Base-by-base conservation (phyloP, 2,797 vertebrate species). In the Sebastes minor region DNA sequence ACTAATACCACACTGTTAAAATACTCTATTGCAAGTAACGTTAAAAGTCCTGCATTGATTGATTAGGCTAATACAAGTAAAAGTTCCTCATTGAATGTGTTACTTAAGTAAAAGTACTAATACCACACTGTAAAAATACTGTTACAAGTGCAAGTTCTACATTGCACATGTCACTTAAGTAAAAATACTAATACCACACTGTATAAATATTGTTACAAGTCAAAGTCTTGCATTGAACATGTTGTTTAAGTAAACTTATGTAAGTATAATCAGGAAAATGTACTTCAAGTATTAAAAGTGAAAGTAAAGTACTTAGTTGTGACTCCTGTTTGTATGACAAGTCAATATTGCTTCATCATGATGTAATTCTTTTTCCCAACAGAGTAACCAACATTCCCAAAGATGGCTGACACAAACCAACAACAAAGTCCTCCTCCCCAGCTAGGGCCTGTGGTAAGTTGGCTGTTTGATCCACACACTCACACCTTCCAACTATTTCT, bases 331-430 rank as follows among this genome's bases (percentile, higher is more conserved):
- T 8, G 14, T 53, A 38, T 64, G 57, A 30, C 16, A 27, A 1
- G 4, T 42, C 59, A 28, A 2, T 57, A 12, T 69, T 71, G 23
- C 16, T 71, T 86, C 13, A 71, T 84, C 11, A 68, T 74, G 7
- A 35, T 71, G 12, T 60, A 32, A 9, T 53, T 70, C 64, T n/a
- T 6, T 22, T n/a, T n/a, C 20, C 9, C 62, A 60, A 38, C 70
- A 95, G 76, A 85, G 28, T 27, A 30, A 72, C 52, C 33, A 10
- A 62, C 20, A 65, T 30, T 82, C 28, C 64, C 74, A 93, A 90
- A 93, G 80, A 96, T 96, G 96, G 95, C 96, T 67, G 96, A 96
- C 78, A 86, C 94, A 42, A 94, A 95, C 81, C 92, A 93, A 60
- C 92, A 93, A 60, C 89, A 78, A 84, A 92, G 78, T 75, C 89